phyloP scores from a whole-genome alignment of 2,113 vertebrate genomes.

The Burhinus bistriatus region DNA sequence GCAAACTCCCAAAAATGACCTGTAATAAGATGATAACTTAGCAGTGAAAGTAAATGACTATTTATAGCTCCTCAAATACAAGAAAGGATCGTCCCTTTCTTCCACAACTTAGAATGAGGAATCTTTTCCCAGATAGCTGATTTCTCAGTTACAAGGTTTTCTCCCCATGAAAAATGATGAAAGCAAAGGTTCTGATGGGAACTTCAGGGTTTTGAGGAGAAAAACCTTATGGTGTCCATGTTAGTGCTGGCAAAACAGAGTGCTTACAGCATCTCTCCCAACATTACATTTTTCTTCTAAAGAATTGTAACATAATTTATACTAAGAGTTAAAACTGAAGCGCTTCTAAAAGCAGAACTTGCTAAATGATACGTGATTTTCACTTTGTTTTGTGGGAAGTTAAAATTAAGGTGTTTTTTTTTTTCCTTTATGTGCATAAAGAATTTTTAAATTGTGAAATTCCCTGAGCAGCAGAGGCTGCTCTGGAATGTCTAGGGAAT shows the following conservation, averaged over 20 bases:
- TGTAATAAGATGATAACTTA: neutral
- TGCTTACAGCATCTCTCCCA: neutral
- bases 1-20: neutral
- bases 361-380: neutral
- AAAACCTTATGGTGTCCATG: neutral
- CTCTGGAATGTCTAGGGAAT: neutral
- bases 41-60: neutral
- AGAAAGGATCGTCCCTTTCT: neutral
- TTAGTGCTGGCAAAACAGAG: neutral
- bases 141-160: neutral
- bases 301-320: neutral
- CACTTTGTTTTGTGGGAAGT: neutral
- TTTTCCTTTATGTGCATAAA: neutral
- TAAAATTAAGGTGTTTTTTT: neutral
- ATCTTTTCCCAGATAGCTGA: neutral
- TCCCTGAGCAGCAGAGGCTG: neutral
- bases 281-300: neutral
- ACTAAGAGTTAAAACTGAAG: neutral
- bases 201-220: neutral
- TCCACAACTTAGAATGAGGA: neutral
- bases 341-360: neutral
- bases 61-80: neutral
- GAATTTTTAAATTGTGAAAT: neutral
- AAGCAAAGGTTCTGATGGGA: neutral
- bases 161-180: neutral